Evolutionary conservation across 2,113 vertebrate species (phyloP), one percentile per base, ranked within the genome.

Genomic region (Typhlomys cinereus): DNA sequence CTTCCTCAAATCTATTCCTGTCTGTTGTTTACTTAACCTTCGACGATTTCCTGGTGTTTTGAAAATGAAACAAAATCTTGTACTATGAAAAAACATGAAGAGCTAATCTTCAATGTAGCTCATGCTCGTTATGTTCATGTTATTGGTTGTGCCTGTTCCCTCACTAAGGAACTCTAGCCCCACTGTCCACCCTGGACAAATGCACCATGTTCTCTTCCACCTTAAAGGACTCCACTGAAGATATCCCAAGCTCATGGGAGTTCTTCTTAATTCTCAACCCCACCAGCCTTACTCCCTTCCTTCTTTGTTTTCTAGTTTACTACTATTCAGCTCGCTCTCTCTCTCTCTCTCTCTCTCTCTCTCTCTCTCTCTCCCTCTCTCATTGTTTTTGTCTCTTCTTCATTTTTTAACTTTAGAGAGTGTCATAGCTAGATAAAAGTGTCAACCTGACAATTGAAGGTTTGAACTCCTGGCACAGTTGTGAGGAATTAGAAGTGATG

Each of bases 221-320:
- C 29, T 46, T 31, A 54, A 48, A 27, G 25, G 41, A 29, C 64
- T 25, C 25, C 8, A 34, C 21, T n/a, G n/a, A 20, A 44, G 23
- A 5, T 80, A 34, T 54, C 50, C 36, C 70, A 1, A 7, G 69
- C 54, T 36, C 2, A 21, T 57, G 87, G 31, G 7, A 21, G 46
- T 7, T 23, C 9, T 54, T 62, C 23, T 79, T 67, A 7, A 62
- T 11, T 4, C 11, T 7, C 31, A 6, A 36, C 18, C 1, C 11
- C 7, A 34, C 1, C n/a, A n/a, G 6, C 20, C 41, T 61, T n/a
- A n/a, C n/a, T n/a, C n/a, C n/a, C n/a, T 66, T 0, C 14, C n/a
- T 29, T 73, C n/a, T 29, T 73, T 66, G 41, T 54, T 36, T n/a
- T n/a, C 46, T 88, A 11, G 7, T 39, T 48, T 88, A 83, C 9